Evolutionary conservation across 2,888 invertebrate genomes (phyloP), one percentile per base, ranked within the genome.

Genomic region (Eupithecia dodoneata): DNA sequence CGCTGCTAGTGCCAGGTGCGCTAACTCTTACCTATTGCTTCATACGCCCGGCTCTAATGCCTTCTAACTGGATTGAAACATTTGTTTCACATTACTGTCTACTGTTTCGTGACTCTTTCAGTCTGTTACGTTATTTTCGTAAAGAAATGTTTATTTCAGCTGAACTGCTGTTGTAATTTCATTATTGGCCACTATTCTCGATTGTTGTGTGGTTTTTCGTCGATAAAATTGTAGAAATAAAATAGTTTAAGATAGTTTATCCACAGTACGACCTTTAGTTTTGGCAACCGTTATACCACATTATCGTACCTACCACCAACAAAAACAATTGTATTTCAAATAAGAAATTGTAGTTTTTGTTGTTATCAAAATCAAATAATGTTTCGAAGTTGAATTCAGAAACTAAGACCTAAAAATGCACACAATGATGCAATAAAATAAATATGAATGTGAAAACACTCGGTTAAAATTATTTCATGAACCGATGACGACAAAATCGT

Each of bases 1-100:
- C 81, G 87, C 86, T 84, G 84, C 87, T 88, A 86, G 89, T 85
- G 84, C 88, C 88, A 86, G 89, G 87, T 88, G 89, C 85, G 83
- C 84, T 83, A 81, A 86, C 80, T 79, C 81, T 73, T 82, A 18
- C 59, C 59, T 59, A 85, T 89, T 89, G 88, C 88, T 84, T 83
- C 86, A 89, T 82, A 81, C 80, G 85, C 81, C 79, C 78, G 77
- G 70, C 72, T 78, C 78, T 81, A 79, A 81, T 72, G 70, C 71
- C 77, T 74, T 72, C 67, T 55, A 71, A 71, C 65, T 72, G 75
- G 76, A 81, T 82, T 80, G 79, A 80, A 81, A 76, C 80, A 81
- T 81, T 81, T 76, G 79, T 78, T 81, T 80, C 80, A 67, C 70
- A 75, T 79, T 78, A 77, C 73, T 66, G 72, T 71, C 76, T 76